phyloP scores from a whole-genome alignment of 2,797 vertebrate species.

The Parauchenoglanis ngamensis region DNA sequence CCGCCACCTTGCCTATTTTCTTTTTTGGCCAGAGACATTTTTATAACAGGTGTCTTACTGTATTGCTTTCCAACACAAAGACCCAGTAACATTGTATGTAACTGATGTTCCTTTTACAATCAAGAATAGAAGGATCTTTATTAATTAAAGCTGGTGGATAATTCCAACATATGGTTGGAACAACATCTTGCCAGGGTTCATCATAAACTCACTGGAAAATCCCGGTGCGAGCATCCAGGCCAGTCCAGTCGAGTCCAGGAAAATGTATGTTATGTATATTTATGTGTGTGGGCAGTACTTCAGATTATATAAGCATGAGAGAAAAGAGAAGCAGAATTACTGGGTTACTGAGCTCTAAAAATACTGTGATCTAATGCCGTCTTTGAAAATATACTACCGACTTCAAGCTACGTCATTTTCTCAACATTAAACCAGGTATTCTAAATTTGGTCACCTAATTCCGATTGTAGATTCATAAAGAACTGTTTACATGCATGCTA shows the following conservation, averaged over 20 bases:
- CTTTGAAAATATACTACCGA: background rate
- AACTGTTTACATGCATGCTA: background rate
- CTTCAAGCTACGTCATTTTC: background rate
- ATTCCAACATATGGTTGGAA: background rate
- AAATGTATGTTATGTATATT: background rate
- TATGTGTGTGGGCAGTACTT: background rate
- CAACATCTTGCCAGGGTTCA: background rate
- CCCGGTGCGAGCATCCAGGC: background rate
- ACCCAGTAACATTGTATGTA: background rate
- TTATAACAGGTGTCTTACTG: background rate
- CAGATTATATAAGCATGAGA: background rate
- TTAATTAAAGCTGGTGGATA: background rate
- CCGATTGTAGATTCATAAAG: background rate
- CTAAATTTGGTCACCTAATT: background rate
- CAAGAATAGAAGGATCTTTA: background rate
- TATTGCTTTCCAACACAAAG: background rate
- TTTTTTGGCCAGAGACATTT: background rate
- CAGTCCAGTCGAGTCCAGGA: too few species aligned
- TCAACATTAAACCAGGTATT: background rate
- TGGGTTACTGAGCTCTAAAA: background rate
- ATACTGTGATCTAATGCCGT: background rate
- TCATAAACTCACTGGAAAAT: background rate
- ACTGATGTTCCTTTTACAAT: background rate
- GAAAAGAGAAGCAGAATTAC: background rate
- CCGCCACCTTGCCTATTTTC: background rate